These are phyloP conservation scores for Lithobius niger DNA, from an alignment of 1,140 invertebrate species.

Conservation along the genomic window DNA sequence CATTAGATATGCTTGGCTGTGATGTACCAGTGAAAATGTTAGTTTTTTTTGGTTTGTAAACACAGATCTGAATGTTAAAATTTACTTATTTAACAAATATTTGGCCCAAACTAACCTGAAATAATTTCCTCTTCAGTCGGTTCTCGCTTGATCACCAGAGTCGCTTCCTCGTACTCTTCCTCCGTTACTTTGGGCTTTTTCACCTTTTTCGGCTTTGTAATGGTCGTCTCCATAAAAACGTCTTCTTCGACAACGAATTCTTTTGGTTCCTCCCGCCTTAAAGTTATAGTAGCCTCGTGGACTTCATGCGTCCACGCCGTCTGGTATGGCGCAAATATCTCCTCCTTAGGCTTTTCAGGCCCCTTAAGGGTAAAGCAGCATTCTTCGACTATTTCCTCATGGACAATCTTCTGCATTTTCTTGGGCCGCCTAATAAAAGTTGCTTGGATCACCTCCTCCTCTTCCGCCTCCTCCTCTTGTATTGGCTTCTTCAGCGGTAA, in stretches of 20 bases:
- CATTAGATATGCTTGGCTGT: no score
- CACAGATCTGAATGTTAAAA: no score
- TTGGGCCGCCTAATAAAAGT: not conserved
- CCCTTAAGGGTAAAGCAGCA: slow-evolving; percentile 15
- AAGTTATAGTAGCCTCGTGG: slow-evolving; percentile 23
- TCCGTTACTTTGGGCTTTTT: slow-evolving; percentile 20
- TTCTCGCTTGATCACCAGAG: not conserved
- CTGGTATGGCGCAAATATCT: slow-evolving; percentile 10
- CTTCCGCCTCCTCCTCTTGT: not conserved
- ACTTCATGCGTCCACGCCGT: not conserved
- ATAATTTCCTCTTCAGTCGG: not conserved
- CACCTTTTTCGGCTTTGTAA: slow-evolving; percentile 19
- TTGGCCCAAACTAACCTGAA: no score
- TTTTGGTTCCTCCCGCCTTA: slow-evolving; percentile 9
- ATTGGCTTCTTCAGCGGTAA: not conserved
- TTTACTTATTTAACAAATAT: no score
- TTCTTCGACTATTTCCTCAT: not conserved
- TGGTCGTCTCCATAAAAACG: slow-evolving; percentile 20
- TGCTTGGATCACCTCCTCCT: not conserved
- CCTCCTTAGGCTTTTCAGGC: slow-evolving; percentile 13
- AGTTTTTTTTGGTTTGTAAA: no score
- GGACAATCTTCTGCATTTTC: slow-evolving; percentile 16
- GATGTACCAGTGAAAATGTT: no score
- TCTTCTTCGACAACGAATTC: slow-evolving; percentile 15
- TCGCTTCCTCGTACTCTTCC: slow-evolving; percentile 31